Base-by-base conservation (phyloP, 2,113 vertebrate genomes). In the Erinaceus europaeus region DNA sequence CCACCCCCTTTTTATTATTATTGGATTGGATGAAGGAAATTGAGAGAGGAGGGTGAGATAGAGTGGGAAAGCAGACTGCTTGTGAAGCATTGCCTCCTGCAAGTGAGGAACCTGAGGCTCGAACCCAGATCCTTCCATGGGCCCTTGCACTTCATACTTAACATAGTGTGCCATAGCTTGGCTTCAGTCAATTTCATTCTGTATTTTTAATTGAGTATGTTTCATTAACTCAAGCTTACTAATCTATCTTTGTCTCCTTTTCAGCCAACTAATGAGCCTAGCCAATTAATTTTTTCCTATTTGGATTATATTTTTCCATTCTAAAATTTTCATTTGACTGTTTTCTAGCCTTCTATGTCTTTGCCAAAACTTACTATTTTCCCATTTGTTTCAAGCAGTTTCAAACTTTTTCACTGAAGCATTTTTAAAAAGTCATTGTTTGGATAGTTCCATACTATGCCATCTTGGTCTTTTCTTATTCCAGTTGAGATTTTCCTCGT, bases 401-500 rank as follows among this genome's bases (percentile, higher is more conserved):
- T 72, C 38, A 69, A 17, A 62, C 4, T 75, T 46, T 85, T 53
- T 80, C 38, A 74, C 3, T 34, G 44, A 68, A 53, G 7, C 32
- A 29, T 36, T 89, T 61, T 74, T 57, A 18, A 4, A 27, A 57
- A 6, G 55, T 10, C 55, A 8, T 20, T 27, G 55, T 57, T 27
- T 57, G 55, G 8, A 2, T 20, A 55, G 7, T 57, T 57, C 29
- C n/a, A n/a, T n/a, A n/a, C n/a, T n/a, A n/a, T n/a, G n/a, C 79
- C 84, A 74, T 74, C 67, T 65, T 72, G 50, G 12, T 69, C 74
- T 89, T 84, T 68, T 75, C 80, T 61, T 15, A 61, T 40, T 68
- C 44, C 29, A 68, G 52, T 61, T 61, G 69, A 80, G 68, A 80
- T 62, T 74, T 53, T 73, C 73, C 68, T 84, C 29, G 12, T 61